These are phyloP conservation scores for Caenorhabditis japonica DNA, from an alignment of 2,888 invertebrate species.

Conservation along the genomic window DNA sequence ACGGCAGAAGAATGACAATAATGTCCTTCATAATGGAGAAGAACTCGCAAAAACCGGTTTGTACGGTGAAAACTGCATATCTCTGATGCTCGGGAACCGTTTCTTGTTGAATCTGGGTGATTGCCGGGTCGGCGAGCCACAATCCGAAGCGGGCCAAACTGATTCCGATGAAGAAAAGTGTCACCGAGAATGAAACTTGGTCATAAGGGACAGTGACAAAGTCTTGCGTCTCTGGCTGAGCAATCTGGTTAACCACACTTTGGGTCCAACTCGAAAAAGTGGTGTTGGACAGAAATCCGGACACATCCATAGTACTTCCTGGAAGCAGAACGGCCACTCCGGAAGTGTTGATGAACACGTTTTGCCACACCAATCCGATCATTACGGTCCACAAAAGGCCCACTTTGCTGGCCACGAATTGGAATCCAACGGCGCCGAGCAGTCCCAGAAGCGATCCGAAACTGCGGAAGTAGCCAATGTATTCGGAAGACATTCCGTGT, in stretches of 20 bases:
- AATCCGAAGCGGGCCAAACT: constrained; percentile 68
- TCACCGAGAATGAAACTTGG: constrained; percentile 52
- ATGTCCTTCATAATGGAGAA: constrained; percentile 69
- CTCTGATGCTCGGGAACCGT: constrained; percentile 65
- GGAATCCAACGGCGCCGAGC: constrained; percentile 58
- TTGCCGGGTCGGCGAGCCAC: constrained; percentile 73
- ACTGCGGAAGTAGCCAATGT: constrained; percentile 64
- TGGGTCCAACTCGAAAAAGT: constrained; percentile 14
- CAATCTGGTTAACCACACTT: constrained; percentile 2
- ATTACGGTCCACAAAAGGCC: constrained; percentile 68
- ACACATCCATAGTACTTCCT: constrained; percentile 69
- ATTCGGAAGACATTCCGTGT: constrained; percentile 62
- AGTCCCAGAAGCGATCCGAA: constrained; percentile 64
- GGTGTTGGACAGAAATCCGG: constrained; percentile 49
- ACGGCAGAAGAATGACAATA: constrained; percentile 62
- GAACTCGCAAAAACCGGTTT: constrained; percentile 64
- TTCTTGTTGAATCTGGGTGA: constrained; percentile 72
- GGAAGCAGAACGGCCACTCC: constrained; percentile 66
- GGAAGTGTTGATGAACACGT: constrained; percentile 67
- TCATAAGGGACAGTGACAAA: constrained; percentile 11
- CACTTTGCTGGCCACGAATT: constrained; percentile 48
- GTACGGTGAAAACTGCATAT: constrained; percentile 67
- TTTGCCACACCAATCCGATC: constrained; percentile 68
- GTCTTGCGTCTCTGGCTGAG: constrained; percentile 17
- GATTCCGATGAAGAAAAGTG: constrained; percentile 73